These are phyloP conservation scores for Microtus ochrogaster DNA, from an alignment of 2,113 vertebrate species.

Conservation along the genomic window DNA sequence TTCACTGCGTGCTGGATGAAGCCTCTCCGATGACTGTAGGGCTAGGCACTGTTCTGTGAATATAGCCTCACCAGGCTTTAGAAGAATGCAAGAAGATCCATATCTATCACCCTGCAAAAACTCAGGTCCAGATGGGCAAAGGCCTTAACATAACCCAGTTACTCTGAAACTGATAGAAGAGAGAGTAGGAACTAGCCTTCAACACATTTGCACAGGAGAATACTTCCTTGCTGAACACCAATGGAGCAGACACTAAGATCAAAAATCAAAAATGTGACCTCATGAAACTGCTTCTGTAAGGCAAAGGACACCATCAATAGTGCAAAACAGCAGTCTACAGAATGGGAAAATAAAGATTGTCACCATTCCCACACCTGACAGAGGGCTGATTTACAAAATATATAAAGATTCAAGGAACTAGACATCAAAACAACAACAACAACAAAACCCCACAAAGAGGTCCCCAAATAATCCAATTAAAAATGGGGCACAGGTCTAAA, in stretches of 20 bases:
- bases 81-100: not conserved
- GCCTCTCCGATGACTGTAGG: not conserved
- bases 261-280: not conserved
- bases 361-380: not conserved
- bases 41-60: not conserved
- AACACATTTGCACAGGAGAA: not conserved
- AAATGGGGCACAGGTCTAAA: not conserved
- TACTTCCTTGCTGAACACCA: not conserved
- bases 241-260: not conserved
- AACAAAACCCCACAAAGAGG: rapidly evolving
- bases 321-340: not conserved
- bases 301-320: not conserved
- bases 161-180: not conserved
- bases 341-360: not conserved
- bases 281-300: not conserved
- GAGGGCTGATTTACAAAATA: not conserved
- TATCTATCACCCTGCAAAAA: not conserved
- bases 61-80: not conserved
- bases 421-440: not conserved
- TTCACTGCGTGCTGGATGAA: not conserved
- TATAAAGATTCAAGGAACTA: not conserved
- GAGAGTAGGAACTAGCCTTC: not conserved
- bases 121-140: not conserved
- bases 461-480: not conserved
- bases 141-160: not conserved